phyloP scores from a whole-genome alignment of 1,140 invertebrate genomes.

The Matsumurasca onukii region DNA sequence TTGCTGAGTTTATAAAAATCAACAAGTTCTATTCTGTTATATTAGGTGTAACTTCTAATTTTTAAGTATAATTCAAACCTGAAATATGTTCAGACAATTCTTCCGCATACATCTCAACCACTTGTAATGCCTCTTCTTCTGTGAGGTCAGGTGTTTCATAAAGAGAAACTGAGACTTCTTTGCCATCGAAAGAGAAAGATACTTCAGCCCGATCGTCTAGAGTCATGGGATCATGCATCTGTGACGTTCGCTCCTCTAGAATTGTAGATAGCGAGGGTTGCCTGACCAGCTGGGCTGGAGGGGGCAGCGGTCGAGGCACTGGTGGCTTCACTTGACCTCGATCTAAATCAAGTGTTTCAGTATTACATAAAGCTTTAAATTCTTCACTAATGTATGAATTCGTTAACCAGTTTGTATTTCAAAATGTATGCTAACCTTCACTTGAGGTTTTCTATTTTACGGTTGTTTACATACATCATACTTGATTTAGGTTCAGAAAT shows the following conservation, averaged over 20 bases:
- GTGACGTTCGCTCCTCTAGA: conserved; percentile 85
- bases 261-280: conserved; percentile 85
- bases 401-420: too few relatives aligned
- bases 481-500: too few relatives aligned
- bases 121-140: conserved; percentile 86
- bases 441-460: too few relatives aligned
- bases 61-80: conserved; percentile 49
- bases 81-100: conserved; percentile 87
- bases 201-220: conserved; percentile 78
- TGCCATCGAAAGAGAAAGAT: conserved; percentile 87
- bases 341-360: conserved; percentile 29
- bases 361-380: conserved; percentile 11
- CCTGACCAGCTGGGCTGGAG: conserved; percentile 54
- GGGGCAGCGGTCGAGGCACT: background rate
- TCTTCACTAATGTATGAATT: background rate
- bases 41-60: too few relatives aligned
- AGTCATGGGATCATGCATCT: conserved; percentile 74
- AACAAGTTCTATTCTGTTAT: too few relatives aligned
- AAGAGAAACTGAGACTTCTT: conserved; percentile 85
- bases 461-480: too few relatives aligned
- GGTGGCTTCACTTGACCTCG: conserved; percentile 22
- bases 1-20: too few relatives aligned
- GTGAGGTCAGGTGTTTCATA: conserved; percentile 91
- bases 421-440: too few relatives aligned
- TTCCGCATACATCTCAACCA: conserved; percentile 92